phyloP scores from a whole-genome alignment of 2,113 vertebrate species.

The Acrocephalus kingi region DNA sequence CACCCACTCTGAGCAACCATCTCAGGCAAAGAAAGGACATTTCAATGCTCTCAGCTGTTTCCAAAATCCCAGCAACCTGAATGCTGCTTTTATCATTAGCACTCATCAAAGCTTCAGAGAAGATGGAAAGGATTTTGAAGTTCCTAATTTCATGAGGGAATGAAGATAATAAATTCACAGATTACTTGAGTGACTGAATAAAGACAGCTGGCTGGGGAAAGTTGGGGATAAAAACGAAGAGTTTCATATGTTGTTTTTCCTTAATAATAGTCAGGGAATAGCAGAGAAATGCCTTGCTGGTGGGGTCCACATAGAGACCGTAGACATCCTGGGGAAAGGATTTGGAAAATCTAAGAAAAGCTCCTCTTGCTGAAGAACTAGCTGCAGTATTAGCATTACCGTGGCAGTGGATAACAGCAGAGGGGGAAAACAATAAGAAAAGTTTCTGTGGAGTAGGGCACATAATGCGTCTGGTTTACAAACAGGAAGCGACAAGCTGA shows the following conservation, averaged over 20 bases:
- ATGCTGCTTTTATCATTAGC: background rate
- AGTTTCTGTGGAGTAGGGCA: background rate
- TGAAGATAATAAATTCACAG: background rate
- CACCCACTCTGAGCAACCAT: background rate
- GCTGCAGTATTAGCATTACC: accelerated
- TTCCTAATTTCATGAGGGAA: background rate
- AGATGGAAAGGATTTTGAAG: background rate
- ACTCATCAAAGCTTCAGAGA: background rate
- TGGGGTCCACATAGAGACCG: background rate
- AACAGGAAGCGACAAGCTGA: background rate
- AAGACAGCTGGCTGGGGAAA: background rate
- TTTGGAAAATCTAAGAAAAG: background rate
- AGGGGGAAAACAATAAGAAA: background rate
- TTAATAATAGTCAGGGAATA: background rate
- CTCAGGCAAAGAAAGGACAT: background rate
- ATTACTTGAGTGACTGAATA: background rate
- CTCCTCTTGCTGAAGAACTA: background rate
- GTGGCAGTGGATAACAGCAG: background rate
- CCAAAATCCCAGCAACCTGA: background rate
- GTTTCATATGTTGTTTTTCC: background rate
- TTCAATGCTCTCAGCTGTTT: background rate
- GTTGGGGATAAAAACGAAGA: background rate
- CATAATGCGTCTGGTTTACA: background rate
- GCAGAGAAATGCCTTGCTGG: background rate
- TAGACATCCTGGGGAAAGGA: background rate